Base-by-base conservation (phyloP, 2,888 invertebrate species). In the Ceratothoa steindachneri region DNA sequence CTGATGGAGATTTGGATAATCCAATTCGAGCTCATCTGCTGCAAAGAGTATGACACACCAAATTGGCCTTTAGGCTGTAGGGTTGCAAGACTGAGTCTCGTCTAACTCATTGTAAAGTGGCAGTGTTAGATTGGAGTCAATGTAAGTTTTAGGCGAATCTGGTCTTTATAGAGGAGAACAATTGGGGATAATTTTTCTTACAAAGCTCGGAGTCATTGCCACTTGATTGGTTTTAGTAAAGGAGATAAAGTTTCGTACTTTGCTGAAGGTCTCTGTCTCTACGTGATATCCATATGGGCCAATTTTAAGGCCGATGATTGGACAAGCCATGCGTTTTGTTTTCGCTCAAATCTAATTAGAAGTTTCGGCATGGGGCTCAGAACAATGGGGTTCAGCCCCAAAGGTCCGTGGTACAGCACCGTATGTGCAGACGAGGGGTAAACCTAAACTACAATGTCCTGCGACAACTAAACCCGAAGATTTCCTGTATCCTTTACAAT, bases 201-300 rank as follows among this genome's bases (percentile, higher is more conserved):
- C 24, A 24, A 24, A 24, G 27, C 19, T 60, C 60, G 19, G 60
- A 60, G 60, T 60, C 60, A 60, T 60, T 60, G 60, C 24, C 60
- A 60, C 60, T 60, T 60, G 60, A 60, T 60, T 60, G 60, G 60
- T 60, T 60, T 60, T 60, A 60, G 60, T 60, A 60, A 60, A 60
- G 27, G 27, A 60, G 60, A 60, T 60, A 60, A 60, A 60, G 60
- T 60, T 60, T 22, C 60, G 60, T 24, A 55, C 22, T 7, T 60
- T 7, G 60, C 27, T 24, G 22, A 60, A 60, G 60, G 60, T 60
- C 60, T 60, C 60, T 60, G 22, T 60, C 2, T 60, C 60, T 15
- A 1, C 60, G 19, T 60, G 60, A 60, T 60, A 60, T 60, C 60
- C 60, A 60, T 60, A 60, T 60, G 60, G 60, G 60, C 60, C 60